Evolutionary conservation across 2,888 invertebrate species (phyloP), one percentile per base, ranked within the genome.

Genomic region (Phengaris arion): DNA sequence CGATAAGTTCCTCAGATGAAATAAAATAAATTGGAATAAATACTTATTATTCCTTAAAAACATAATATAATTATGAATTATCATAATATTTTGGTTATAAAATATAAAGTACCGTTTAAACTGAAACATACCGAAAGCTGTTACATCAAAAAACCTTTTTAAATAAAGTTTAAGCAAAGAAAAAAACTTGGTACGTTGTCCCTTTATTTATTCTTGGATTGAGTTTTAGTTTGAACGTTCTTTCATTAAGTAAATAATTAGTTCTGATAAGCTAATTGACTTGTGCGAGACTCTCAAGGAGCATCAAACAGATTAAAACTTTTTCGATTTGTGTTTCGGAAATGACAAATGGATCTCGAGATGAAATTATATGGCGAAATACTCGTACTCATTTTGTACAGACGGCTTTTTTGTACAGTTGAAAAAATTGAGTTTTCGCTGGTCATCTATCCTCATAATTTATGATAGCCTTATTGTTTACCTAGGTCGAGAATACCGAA

Each of bases 251-350:
- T 75, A 69, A 69, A 69, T 75, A 68, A 75, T 75, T 75, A 75
- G 69, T 75, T 75, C 54, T 55, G 69, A 69, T 55, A 75, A 75
- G 69, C 69, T 69, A 69, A 75, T 75, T 57, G 51, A 69, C 69
- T 69, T 69, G 68, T 69, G 69, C 69, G 55, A 69, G 48, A 75
- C 5, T 75, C 77, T 77, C 77, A 76, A 79, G 77, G 76, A 77
- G 76, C 78, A 77, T 77, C 78, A 80, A 80, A 79, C 79, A 79
- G 80, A 80, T 81, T 80, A 81, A 81, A 82, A 82, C 78, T 82
- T 81, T 82, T 82, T 81, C 81, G 79, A 81, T 82, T 82, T 81
- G 78, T 81, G 75, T 68, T 75, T 75, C 12, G 54, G 35, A 72
- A 72, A 72, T 72, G 72, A 72, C 22, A 72, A 72, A 72, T 54